Percentiles rank a stretch among this genome's conserved stretches.
Evolutionary conservation across 1,140 invertebrate species (phyloP).

Genomic region (Polypedilum vanderplanki): DNA sequence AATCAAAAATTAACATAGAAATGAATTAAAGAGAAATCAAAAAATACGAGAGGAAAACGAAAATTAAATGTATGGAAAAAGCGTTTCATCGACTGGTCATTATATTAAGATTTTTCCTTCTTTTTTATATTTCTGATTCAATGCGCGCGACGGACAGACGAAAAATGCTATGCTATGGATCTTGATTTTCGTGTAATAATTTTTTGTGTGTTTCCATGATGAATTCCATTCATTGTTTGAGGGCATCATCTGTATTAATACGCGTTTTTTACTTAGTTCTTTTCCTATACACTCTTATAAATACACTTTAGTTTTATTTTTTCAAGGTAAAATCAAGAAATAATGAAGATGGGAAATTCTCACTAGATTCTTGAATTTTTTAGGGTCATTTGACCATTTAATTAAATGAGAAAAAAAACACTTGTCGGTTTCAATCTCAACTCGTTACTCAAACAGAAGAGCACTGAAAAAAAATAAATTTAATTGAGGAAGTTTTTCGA

Average conservation of each 20-base stretch:
- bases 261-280: too few relatives aligned
- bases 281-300: too few relatives aligned
- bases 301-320: too few relatives aligned
- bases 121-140: background rate
- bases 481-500: background rate
- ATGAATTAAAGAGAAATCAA: background rate
- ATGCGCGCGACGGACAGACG: slow-evolving; percentile 1
- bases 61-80: slow-evolving; percentile 4
- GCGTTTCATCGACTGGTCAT: slow-evolving; percentile 16
- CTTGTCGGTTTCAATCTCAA: background rate
- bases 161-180: background rate
- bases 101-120: background rate
- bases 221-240: slow-evolving; percentile 25
- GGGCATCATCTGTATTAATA: background rate
- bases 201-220: background rate
- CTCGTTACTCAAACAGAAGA: background rate
- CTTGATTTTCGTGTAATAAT: slow-evolving; percentile 27
- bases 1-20: background rate
- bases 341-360: background rate
- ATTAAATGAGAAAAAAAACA: slow-evolving; percentile 14
- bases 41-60: background rate
- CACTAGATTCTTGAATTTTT: background rate
- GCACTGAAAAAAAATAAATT: background rate
- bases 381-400: slow-evolving; percentile 11
- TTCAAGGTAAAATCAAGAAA: background rate